Evolutionary conservation across 1,140 invertebrate genomes (phyloP), one percentile per base, ranked within the genome.

Genomic region (Coptotermes formosanus): DNA sequence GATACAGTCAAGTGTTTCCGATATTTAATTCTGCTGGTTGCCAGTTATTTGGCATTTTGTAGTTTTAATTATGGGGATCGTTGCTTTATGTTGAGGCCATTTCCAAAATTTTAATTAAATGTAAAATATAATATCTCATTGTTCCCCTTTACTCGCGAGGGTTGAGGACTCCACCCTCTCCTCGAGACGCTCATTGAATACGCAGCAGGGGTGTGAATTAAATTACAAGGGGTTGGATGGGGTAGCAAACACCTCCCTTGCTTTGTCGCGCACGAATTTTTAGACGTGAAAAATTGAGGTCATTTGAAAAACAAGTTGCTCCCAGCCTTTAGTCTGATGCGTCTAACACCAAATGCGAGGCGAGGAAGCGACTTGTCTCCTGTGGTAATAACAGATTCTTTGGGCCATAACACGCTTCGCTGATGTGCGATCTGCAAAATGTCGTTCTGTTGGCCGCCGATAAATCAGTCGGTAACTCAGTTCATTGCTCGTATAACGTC

Each of bases 231-330:
- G 64, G 3, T 69, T 69, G 64, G 25, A n/a, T 69, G 25, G 25
- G 4, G 64, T 69, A n/a, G 64, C 64, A 69, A 69, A 69, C 64
- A 69, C 64, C 64, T 69, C 64, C 64, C 14, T 3, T 69, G 64
- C 64, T 69, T 69, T 69, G 64, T 69, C 64, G 64, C 64, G n/a
- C 64, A 69, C 64, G 64, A 69, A 12, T 69, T 69, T 69, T 69
- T 69, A 69, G 64, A n/a, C 64, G 64, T 69, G 64, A 69, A 69
- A 69, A 9, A 69, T 69, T 69, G 64, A 69, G 64, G 64, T 69
- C 64, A 69, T 69, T 69, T 69, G 64, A 69, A 69, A 69, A 69
- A 69, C 64, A 69, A 69, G 64, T n/a, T 69, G 8, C 64, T n/a
- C 64, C 64, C 64, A 69, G 3, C 25, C 64, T 12, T 12, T 69